Conservation (phyloP, 2,797 vertebrate genomes). For the Oreonectes daqikongensis region DNA sequence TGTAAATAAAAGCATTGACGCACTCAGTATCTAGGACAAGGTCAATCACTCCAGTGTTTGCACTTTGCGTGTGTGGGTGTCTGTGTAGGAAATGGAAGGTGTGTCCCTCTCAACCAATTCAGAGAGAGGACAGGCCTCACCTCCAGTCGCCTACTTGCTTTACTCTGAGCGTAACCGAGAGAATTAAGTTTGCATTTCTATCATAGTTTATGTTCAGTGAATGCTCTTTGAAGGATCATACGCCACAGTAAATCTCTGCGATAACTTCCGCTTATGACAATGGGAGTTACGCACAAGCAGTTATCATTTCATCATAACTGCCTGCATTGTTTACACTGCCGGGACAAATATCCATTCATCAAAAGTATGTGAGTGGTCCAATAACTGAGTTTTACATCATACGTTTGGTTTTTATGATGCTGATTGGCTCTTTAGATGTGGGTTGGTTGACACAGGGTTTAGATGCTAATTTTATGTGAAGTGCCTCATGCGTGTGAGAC, state of each 20-base stretch:
- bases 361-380: not conserved
- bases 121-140: conserved; percentile 13
- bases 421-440: not conserved
- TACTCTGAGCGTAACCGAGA: not conserved
- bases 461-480: conserved; percentile 3
- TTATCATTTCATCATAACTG: conserved; percentile 18
- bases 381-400: not conserved
- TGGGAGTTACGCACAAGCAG: not conserved
- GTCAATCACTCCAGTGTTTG: conserved; percentile 27
- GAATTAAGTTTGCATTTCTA: not conserved
- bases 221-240: not conserved
- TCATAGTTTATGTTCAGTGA: not conserved
- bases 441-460: not conserved
- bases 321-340: conserved; percentile 24
- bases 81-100: conserved; percentile 44
- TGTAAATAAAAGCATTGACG: conserved; percentile 51
- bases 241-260: not conserved
- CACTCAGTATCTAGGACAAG: conserved; percentile 46
- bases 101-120: conserved; percentile 54
- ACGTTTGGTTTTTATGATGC: conserved; percentile 5
- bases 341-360: conserved; percentile 13
- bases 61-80: conserved; percentile 37
- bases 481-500: not conserved
- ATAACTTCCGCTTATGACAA: conserved; percentile 12
- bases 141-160: not conserved